Percentiles rank a stretch among this genome's conserved stretches.
Conservation (phyloP, 2,888 invertebrate genomes). For the Galerucella pusilla region DNA sequence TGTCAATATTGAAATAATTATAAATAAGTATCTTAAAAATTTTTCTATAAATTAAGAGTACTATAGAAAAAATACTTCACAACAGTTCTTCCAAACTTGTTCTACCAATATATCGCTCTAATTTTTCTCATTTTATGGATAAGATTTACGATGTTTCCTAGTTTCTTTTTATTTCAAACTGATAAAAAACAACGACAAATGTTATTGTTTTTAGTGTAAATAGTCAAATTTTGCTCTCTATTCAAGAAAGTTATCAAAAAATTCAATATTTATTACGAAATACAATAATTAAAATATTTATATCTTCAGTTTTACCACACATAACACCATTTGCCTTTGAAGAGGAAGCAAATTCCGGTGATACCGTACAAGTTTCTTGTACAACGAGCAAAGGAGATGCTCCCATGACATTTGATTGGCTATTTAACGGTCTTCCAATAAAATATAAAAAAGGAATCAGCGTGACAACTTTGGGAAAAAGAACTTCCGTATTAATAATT, state of each 20-base stretch:
- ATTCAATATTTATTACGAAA: not conserved
- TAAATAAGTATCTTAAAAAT: too few species aligned
- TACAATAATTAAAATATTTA: not conserved
- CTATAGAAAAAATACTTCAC: too few species aligned
- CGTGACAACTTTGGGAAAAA: conserved; percentile 67
- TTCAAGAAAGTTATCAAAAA: not conserved
- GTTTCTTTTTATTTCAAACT: too few species aligned
- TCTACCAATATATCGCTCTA: too few species aligned
- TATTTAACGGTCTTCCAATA: conserved; percentile 68
- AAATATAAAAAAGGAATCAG: conserved; percentile 41
- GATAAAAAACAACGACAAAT: too few species aligned
- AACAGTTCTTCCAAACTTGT: too few species aligned
- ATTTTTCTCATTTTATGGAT: too few species aligned
- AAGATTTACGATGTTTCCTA: too few species aligned
- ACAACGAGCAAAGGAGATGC: conserved; percentile 79
- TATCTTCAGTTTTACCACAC: conserved; percentile 64
- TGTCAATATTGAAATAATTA: too few species aligned
- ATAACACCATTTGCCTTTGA: conserved; percentile 63
- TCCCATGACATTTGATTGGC: conserved; percentile 80
- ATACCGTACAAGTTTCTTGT: conserved; percentile 76
- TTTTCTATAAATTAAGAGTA: too few species aligned
- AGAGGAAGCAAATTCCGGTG: conserved; percentile 75
- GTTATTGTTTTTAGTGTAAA: too few species aligned
- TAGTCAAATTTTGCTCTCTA: too few species aligned
- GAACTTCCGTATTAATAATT: conserved; percentile 73